These are phyloP conservation scores for Cynopterus sphinx DNA, from an alignment of 2,797 vertebrate genomes.

Conservation along the genomic window DNA sequence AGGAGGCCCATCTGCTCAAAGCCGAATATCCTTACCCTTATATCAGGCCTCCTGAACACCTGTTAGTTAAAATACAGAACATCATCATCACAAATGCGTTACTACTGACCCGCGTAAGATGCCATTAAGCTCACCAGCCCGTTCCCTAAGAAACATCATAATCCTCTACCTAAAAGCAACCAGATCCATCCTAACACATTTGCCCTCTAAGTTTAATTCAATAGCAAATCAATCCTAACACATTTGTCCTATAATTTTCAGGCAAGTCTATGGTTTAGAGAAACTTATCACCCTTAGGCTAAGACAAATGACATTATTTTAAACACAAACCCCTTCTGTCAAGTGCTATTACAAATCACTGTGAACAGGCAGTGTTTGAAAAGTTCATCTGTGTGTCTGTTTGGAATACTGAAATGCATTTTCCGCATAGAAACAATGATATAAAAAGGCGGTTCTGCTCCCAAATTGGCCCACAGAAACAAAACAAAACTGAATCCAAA, in stretches of 20 bases:
- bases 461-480: constrained; percentile 42
- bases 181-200: constrained; percentile 40
- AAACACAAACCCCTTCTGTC: constrained; percentile 43
- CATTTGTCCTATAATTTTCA: constrained; percentile 37
- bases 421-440: constrained; percentile 32
- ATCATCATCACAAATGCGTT: constrained; percentile 78
- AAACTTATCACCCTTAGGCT: constrained; percentile 24
- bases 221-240: constrained; percentile 60
- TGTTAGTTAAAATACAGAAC: constrained; percentile 91
- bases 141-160: constrained; percentile 46
- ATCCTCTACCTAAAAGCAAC: constrained; percentile 6
- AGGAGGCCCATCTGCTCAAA: constrained; percentile 82
- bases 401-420: constrained; percentile 38
- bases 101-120: constrained; percentile 64
- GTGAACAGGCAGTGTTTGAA: constrained; percentile 43
- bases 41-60: constrained; percentile 92
- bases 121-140: constrained; percentile 36
- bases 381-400: constrained; percentile 40
- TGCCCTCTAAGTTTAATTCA: constrained; percentile 41
- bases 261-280: constrained; percentile 41
- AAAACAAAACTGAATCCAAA: constrained; percentile 19
- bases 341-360: constrained; percentile 25
- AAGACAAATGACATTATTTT: constrained; percentile 57
- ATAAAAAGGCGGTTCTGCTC: constrained; percentile 28
- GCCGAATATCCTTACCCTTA: constrained; percentile 91